A percentile compares a stretch with the other conserved stretches of the same genome.
phyloP scores from a whole-genome alignment of 2,797 vertebrate genomes.

The Ptychadena robeensis region DNA sequence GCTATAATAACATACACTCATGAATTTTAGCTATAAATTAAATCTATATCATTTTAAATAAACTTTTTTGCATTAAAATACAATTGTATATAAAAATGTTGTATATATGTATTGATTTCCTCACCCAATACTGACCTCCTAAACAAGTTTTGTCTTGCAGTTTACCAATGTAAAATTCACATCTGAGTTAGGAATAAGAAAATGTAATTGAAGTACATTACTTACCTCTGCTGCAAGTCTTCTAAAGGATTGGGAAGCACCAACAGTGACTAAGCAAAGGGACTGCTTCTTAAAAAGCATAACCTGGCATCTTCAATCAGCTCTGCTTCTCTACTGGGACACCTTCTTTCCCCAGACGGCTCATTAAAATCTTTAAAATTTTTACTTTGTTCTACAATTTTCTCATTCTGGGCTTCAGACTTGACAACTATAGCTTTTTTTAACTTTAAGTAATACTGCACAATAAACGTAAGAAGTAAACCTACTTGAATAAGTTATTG shows the following conservation, averaged over 20 bases:
- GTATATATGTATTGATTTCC: too few relatives aligned
- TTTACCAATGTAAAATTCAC: background rate
- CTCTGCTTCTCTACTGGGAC: conserved; percentile 21
- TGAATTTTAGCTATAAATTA: too few relatives aligned
- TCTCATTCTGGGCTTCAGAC: background rate
- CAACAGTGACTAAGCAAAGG: background rate
- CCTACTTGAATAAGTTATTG: too few relatives aligned
- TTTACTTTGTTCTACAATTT: conserved; percentile 3
- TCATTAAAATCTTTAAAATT: conserved; percentile 41
- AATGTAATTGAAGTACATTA: background rate
- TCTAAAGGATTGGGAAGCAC: background rate
- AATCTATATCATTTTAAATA: too few relatives aligned
- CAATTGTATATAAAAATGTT: too few relatives aligned
- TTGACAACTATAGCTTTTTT: background rate
- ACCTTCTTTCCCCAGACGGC: conserved; percentile 11
- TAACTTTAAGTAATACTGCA: background rate
- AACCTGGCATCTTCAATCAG: background rate
- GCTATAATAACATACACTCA: too few relatives aligned
- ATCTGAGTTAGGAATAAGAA: background rate
- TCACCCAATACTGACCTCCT: too few relatives aligned
- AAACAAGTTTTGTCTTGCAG: too few relatives aligned
- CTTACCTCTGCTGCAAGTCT: conserved; percentile 30
- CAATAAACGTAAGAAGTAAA: background rate
- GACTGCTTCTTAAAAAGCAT: conserved; percentile 8
- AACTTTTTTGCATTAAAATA: too few relatives aligned